Conservation (phyloP, 2,113 vertebrate genomes). For the Girardinichthys multiradiatus region DNA sequence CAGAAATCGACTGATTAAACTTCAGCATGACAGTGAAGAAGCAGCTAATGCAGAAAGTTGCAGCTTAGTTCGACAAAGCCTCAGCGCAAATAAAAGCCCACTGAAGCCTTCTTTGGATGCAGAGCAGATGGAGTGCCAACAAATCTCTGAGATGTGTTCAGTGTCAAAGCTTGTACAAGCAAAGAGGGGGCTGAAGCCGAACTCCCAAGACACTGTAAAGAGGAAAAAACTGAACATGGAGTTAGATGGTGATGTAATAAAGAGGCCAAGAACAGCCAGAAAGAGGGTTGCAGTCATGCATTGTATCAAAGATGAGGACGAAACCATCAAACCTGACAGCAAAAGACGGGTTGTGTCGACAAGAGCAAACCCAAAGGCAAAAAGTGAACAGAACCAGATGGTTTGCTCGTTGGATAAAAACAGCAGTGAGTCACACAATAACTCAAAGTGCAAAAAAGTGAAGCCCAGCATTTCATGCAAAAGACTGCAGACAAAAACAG, state of each 20-base stretch:
- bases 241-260: not conserved
- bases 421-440: not conserved
- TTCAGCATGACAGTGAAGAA: not conserved
- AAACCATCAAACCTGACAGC: not conserved
- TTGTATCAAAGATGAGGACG: not conserved
- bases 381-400: slow-evolving; percentile 1
- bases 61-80: not conserved
- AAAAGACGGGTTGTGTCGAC: slow-evolving; percentile 13
- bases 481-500: slow-evolving; percentile 6
- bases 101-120: not conserved
- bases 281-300: not conserved
- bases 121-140: slow-evolving; percentile 7
- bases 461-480: slow-evolving; percentile 16
- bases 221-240: slow-evolving; percentile 38
- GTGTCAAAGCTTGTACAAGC: not conserved
- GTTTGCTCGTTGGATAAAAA: slow-evolving; percentile 34
- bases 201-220: slow-evolving; percentile 27
- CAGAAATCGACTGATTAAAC: slow-evolving; percentile 1
- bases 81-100: not conserved
- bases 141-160: not conserved
- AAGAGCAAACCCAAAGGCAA: slow-evolving; percentile 38
- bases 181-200: slow-evolving; percentile 35
- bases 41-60: not conserved
- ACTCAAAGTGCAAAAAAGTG: not conserved
- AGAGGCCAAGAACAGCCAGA: not conserved